Evolutionary conservation across 2,113 vertebrate species (phyloP), one percentile per base, ranked within the genome.

Genomic region (Rhipidura dahli): DNA sequence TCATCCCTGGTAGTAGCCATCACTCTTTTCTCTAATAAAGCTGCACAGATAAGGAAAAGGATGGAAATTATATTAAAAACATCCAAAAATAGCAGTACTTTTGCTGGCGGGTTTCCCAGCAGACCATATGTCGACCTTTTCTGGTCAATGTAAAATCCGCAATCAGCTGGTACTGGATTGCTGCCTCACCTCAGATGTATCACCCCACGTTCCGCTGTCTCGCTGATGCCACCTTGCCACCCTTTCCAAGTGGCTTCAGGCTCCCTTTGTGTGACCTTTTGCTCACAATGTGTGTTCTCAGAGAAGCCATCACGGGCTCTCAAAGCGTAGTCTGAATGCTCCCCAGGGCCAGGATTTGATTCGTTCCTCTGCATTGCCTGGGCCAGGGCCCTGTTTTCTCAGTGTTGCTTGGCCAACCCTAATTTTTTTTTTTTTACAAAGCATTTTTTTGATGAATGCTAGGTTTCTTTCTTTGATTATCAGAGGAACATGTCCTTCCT

Each of bases 41-140:
- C 71, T 78, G 21, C 30, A 39, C 13, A 39, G 33, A 70, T 68
- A 83, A 83, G 47, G 60, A 83, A 54, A 92, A 93, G 68, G 47
- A 75, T 92, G 86, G 70, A 63, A 87, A 89, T 81, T 66, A 7
- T 84, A 83, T 96, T 94, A 94, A 92, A 94, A 93, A 30, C 45
- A 66, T 70, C 56, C 2, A 47, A 78, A 95, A 90, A 73, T 47
- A 81, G 68, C 68, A 75, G 64, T 81, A 56, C 35, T 94, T 86
- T 47, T 86, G 26, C 65, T 97, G 96, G 95, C 86, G 1, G 86
- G 51, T 92, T 89, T 95, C 91, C 93, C 76, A 63, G 89, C 44
- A 81, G 64, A 87, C 91, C 93, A 94, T 92, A 95, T 95, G 95
- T 78, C 1, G 4, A 87, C 94, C 89, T 94, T 83, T 88, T 68